Percentiles rank a stretch among this genome's conserved stretches.
phyloP scores from a whole-genome alignment of 2,888 invertebrate species.

The Drosophila crucigera region DNA sequence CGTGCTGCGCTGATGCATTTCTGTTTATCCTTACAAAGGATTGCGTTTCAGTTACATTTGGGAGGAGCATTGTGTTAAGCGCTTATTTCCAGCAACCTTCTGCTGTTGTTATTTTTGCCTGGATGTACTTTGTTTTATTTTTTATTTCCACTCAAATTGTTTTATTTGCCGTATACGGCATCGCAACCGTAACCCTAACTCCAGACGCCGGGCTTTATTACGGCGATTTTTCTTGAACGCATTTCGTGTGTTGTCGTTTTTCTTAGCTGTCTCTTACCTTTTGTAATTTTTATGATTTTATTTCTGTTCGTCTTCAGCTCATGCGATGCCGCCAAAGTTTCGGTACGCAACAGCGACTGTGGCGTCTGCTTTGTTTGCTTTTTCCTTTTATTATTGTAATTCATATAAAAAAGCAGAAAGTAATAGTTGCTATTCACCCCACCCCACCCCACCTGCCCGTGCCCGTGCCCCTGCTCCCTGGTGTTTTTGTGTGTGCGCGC shows the following conservation, averaged over 20 bases:
- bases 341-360: slow-evolving; percentile 33
- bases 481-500: slow-evolving; percentile 24
- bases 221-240: slow-evolving; percentile 81
- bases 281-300: slow-evolving; percentile 82
- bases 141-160: slow-evolving; percentile 82
- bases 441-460: not conserved
- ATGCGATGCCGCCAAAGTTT: slow-evolving; percentile 32
- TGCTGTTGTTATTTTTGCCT: slow-evolving; percentile 19
- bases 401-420: slow-evolving; percentile 59
- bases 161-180: slow-evolving; percentile 68
- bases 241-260: slow-evolving; percentile 74
- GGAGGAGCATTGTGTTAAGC: slow-evolving; percentile 64
- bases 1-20: slow-evolving; percentile 22
- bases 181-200: slow-evolving; percentile 23
- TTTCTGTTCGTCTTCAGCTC: slow-evolving; percentile 42
- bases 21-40: slow-evolving; percentile 70
- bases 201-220: slow-evolving; percentile 73
- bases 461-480: too few species aligned
- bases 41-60: slow-evolving; percentile 74
- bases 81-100: slow-evolving; percentile 44
- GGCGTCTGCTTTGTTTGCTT: slow-evolving; percentile 52
- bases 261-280: slow-evolving; percentile 68
- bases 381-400: slow-evolving; percentile 74
- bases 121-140: slow-evolving; percentile 69
- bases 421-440: slow-evolving; percentile 40